phyloP scores from a whole-genome alignment of 2,888 invertebrate genomes.

The Kuschelorhynchus macadamiae region DNA sequence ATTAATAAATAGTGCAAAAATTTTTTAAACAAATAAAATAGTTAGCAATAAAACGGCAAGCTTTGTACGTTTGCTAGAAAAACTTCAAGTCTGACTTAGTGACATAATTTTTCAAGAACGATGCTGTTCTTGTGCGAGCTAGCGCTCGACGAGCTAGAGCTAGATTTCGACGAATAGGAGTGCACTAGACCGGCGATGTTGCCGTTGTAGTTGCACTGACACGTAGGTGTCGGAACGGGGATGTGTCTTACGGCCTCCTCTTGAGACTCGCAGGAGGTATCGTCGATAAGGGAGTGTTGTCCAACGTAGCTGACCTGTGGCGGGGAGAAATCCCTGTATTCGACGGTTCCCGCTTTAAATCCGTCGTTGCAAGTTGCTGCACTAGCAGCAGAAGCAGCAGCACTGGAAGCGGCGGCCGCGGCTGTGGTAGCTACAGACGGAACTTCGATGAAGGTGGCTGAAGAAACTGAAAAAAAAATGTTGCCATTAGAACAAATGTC shows the following conservation, averaged over 20 bases:
- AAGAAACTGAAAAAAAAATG: constrained; percentile 51
- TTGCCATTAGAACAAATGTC: no score
- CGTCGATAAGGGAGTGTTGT: not conserved
- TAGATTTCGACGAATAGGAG: not conserved
- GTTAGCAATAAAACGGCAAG: no score
- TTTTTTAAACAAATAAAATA: no score
- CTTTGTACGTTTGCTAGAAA: not conserved
- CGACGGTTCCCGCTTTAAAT: constrained; percentile 26
- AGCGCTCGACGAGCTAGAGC: not conserved
- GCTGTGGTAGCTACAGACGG: constrained; percentile 35
- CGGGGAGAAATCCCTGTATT: not conserved
- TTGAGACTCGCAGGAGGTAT: not conserved
- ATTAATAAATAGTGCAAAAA: no score
- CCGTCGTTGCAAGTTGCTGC: constrained; percentile 12
- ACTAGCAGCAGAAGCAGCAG: not conserved
- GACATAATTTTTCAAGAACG: not conserved
- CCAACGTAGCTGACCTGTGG: not conserved
- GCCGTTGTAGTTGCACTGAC: constrained; percentile 5
- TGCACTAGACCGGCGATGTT: not conserved
- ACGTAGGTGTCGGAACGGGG: constrained; percentile 1
- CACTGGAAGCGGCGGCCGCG: no score
- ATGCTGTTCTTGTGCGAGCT: not conserved
- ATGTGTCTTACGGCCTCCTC: constrained; percentile 11
- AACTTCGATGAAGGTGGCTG: constrained; percentile 54
- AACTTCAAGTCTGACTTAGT: not conserved